Evolutionary conservation across 2,888 invertebrate genomes (phyloP), one percentile per base, ranked within the genome.

Genomic region (Schizaphis graminum): DNA sequence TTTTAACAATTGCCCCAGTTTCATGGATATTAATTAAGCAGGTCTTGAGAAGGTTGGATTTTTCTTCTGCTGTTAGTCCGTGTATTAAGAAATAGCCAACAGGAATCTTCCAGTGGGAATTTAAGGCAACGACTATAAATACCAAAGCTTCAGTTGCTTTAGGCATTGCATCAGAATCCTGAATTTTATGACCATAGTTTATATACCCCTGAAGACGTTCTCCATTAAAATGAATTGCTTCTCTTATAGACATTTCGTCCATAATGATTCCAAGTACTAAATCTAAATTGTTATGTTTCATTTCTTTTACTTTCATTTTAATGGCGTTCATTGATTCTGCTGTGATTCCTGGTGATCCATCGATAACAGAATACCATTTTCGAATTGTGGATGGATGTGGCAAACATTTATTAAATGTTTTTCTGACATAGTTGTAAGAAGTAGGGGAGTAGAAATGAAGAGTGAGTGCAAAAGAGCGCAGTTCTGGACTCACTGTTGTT

Each of bases 71-170:
- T 21, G 89, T 90, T 35, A 90, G 26, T 47, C 89, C 89, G 24
- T 61, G 44, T 90, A 90, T 67, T 67, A 90, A 94, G 85, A 95
- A 95, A 84, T 95, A 95, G 13, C 86, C 94, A 53, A 95, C 57
- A 35, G 94, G 94, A n/a, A 94, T 28, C 91, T 94, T 94, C 94
- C 94, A 94, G 26, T 41, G 26, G 84, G 57, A 49, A 94, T 94
- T 94, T 28, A 94, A 28, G n/a, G 89, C 86, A 26, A 94, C 89
- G 28, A 94, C 41, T 57, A 94, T 47, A 67, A 94, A 94, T 11
- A 91, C 89, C 8, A 94, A 87, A 61, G 53, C 93, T 61, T 94
- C 94, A 35, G 53, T 92, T n/a, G 86, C 86, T 85, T 53, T 91
- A n/a, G 57, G 57, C 35, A 89, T 35, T 5, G 35, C 24, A 44